Evolutionary conservation across 2,888 invertebrate species (phyloP).

Genomic region (Phyto melanocephala): DNA sequence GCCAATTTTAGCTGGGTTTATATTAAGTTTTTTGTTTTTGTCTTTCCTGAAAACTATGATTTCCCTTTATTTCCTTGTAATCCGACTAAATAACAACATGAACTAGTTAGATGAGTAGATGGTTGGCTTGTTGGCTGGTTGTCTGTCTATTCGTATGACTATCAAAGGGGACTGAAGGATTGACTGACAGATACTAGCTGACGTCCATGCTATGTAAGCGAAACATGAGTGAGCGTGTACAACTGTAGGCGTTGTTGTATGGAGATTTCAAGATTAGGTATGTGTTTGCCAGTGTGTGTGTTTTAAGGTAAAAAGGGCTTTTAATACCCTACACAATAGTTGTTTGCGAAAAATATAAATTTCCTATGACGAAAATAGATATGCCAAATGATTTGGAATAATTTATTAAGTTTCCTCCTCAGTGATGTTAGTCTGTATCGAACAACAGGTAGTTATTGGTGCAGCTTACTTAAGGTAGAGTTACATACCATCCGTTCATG

Average conservation of each 20-base stretch:
- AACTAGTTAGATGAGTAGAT: not conserved
- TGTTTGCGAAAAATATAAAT: no score
- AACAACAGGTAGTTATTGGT: no score
- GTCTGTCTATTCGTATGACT: not conserved
- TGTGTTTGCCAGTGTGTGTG: no score
- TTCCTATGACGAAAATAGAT: no score
- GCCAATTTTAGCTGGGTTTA: not conserved
- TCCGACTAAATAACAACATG: not conserved
- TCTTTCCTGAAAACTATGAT: constrained; percentile 31
- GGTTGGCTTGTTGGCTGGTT: not conserved
- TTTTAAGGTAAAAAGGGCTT: constrained; percentile 19
- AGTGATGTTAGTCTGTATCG: no score
- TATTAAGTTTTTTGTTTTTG: constrained; percentile 15
- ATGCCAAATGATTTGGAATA: no score
- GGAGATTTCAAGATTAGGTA: constrained; percentile 43
- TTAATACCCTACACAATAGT: not conserved
- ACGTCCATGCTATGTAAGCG: not conserved
- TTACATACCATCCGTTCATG: no score
- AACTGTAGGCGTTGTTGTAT: constrained; percentile 42
- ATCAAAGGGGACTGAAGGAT: constrained; percentile 1
- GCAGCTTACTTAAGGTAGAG: no score
- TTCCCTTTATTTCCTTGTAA: constrained; percentile 54
- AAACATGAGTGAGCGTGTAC: constrained; percentile 19
- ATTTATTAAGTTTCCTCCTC: no score
- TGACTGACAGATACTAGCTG: not conserved